Percentiles rank a stretch among this genome's conserved stretches.
phyloP scores from a whole-genome alignment of 2,888 invertebrate genomes.

The Digitonthophagus gazella region DNA sequence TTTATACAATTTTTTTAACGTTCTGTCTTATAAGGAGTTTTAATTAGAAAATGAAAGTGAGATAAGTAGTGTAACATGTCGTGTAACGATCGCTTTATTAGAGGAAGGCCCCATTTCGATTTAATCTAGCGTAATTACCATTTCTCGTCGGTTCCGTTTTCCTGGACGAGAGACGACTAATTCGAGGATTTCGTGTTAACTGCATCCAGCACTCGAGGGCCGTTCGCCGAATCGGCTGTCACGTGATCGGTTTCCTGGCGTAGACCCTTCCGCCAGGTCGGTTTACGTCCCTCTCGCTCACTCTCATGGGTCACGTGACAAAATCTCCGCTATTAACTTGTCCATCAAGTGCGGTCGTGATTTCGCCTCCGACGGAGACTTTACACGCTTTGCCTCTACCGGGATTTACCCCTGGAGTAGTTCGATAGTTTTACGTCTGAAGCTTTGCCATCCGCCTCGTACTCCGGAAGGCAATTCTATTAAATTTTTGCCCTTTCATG shows the following conservation, averaged over 20 bases:
- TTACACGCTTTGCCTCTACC: conserved; percentile 7
- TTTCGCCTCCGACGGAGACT: conserved; percentile 4
- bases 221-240: conserved; percentile 1
- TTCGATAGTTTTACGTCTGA: not conserved
- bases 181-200: conserved; percentile 17
- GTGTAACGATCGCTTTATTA: not conserved
- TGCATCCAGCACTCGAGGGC: not conserved
- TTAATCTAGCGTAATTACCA: conserved; percentile 7
- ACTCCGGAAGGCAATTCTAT: not conserved
- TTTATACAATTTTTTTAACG: too few species aligned
- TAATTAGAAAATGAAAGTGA: not conserved
- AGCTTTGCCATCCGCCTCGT: not conserved
- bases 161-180: conserved; percentile 8
- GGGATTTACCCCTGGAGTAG: not conserved
- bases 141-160: conserved; percentile 5
- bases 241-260: not conserved
- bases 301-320: conserved; percentile 13
- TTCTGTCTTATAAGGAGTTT: too few species aligned
- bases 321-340: conserved; percentile 17
- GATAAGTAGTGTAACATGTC: not conserved
- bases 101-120: not conserved
- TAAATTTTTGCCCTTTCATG: not conserved
- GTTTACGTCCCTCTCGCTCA: not conserved
- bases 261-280: not conserved
- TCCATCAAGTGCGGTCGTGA: conserved; percentile 12